These are phyloP conservation scores for Leucophenga maculata DNA, from an alignment of 2,888 invertebrate species.

Conservation along the genomic window DNA sequence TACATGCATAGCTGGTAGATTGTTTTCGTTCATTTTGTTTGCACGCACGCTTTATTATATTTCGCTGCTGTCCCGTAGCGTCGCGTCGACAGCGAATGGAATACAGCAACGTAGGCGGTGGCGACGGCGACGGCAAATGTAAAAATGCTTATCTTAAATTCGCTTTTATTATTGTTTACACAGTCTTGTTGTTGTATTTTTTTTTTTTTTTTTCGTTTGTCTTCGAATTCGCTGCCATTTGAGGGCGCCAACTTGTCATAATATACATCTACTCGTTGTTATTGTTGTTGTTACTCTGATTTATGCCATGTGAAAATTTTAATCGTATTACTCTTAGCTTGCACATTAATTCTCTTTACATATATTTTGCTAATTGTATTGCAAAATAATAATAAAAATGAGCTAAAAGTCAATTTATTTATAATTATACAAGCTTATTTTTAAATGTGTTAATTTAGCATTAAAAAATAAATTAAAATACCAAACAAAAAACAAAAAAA, in stretches of 20 bases:
- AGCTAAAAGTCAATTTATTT: background rate
- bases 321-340: background rate
- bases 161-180: conserved; percentile 29
- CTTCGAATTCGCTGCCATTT: conserved; percentile 47
- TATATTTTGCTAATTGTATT: no score
- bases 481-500: background rate
- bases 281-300: background rate
- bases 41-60: no score
- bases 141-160: conserved; percentile 27
- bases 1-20: no score
- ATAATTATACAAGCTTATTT: conserved; percentile 17
- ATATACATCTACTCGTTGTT: background rate
- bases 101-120: background rate
- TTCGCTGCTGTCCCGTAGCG: no score
- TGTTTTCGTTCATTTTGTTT: no score
- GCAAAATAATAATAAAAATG: no score
- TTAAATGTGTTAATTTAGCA: conserved; percentile 34
- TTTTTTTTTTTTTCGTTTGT: background rate
- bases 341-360: no score
- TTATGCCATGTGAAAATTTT: background rate
- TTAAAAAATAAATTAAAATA: background rate
- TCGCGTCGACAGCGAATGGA: background rate
- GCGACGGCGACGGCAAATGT: background rate
- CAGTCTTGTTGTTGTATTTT: conserved; percentile 3
- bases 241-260: conserved; percentile 59